Percentiles rank a stretch among this genome's conserved stretches.
Conservation (phyloP, 2,113 vertebrate genomes). For the Parotia lawesii region DNA sequence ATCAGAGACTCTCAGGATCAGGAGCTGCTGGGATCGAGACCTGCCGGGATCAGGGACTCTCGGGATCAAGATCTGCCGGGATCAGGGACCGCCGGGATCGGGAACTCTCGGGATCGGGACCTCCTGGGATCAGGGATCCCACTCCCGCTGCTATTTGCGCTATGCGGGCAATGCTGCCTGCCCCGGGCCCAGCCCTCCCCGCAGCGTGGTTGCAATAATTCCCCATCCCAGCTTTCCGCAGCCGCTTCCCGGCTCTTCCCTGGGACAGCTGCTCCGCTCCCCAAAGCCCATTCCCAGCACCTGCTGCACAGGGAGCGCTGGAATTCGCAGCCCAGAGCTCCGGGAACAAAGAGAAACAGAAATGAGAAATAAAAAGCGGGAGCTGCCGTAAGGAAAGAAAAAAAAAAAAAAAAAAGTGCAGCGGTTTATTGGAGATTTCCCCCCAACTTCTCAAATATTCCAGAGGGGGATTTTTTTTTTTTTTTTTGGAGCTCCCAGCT, state of each 20-base stretch:
- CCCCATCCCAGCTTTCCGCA: not conserved
- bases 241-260: not conserved
- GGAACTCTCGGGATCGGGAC: rapidly evolving
- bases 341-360: not conserved
- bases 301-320: not conserved
- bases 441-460: not conserved
- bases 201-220: not conserved
- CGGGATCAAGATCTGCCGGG: too few relatives aligned
- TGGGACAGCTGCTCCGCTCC: not conserved
- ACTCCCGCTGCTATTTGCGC: not conserved
- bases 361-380: rapidly evolving
- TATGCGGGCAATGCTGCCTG: not conserved
- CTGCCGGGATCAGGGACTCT: not conserved
- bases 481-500: not conserved
- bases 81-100: not conserved
- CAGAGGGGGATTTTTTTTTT: not conserved
- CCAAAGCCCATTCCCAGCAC: not conserved
- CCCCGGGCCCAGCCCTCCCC: not conserved
- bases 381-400: not conserved
- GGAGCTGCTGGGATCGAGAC: rapidly evolving
- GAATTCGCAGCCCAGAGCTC: not conserved
- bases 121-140: not conserved
- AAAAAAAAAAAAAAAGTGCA: not conserved
- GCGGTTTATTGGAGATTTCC: not conserved
- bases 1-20: not conserved